Evolutionary conservation across 2,888 invertebrate species (phyloP), one percentile per base, ranked within the genome.

Genomic region (Microctonus brassicae): DNA sequence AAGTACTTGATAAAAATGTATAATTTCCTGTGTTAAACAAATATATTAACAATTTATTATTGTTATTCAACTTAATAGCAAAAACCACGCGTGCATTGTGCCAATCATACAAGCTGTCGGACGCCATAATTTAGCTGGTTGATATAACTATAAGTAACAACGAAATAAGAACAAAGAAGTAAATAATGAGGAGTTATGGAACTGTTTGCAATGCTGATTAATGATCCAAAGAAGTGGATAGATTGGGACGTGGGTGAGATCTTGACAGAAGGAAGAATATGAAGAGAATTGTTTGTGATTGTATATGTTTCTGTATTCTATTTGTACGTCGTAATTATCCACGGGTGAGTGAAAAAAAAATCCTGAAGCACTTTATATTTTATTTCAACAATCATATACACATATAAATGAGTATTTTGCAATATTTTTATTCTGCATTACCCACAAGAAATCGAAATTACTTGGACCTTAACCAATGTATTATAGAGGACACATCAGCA

Each of bases 131-230:
- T 79, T 73, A 78, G 69, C 55, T 70, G 71, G 70, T 77, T 76
- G 74, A 76, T n/a, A n/a, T n/a, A n/a, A n/a, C n/a, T n/a, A n/a
- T n/a, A 69, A 72, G 26, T 52, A 33, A 58, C 55, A 57, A 57
- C 17, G 34, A 62, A 47, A 62, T 24, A 64, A 60, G 61, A 58
- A 60, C 64, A 73, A 73, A 69, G 61, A 74, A 64, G 57, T 24
- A 26, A 58, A 73, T 70, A 70, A 75, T 53, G 39, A 69, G 69
- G 36, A 60, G 53, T 73, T 73, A 80, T 80, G 73, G 69, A 80
- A 79, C 77, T 80, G 77, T 78, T 75, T 79, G 75, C 75, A 79
- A 78, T 78, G 76, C 76, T 77, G 78, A 79, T 77, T 79, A 79
- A 78, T 75, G 76, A 77, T 72, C 74, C 77, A 66, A 72, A 71